Evolutionary conservation across 1,140 invertebrate genomes (phyloP), one percentile per base, ranked within the genome.

Genomic region (Dendroctonus ponderosae): DNA sequence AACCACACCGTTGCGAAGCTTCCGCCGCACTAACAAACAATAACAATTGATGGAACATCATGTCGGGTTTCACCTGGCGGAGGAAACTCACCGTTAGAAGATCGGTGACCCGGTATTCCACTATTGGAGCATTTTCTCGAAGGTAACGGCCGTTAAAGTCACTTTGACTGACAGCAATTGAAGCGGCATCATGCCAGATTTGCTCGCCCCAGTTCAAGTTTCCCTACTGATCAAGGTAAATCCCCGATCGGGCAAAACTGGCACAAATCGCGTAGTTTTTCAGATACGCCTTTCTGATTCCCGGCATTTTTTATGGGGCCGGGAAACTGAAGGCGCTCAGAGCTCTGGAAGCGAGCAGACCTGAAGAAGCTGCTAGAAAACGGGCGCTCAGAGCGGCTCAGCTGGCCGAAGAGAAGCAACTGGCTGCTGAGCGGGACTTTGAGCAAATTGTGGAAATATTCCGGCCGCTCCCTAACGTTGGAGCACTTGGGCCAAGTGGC

Each of bases 21-120:
- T 52, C 50, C 40, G 39, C 59, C 11, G 50, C 39, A 11, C 42
- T 38, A 52, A 50, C 42, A 56, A 65, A 65, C 38, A 65, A 65
- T 46, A 64, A 53, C 56, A 64, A 65, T 42, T 48, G 41, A 42
- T n/a, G 40, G 41, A 42, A 50, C 44, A 56, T 40, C 8, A 58
- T 48, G 49, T 46, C 56, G 40, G 5, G 39, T 40, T 15, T 41
- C 43, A 50, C n/a, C 42, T 65, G 62, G 62, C 58, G 62, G 62
- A 67, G 69, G 71, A 71, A 66, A 54, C 67, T 57, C 66, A 73
- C 71, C 71, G 71, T 73, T 73, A 73, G 37, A 50, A 71, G 71
- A 69, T 66, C 71, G 66, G 67, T 73, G 71, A 73, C 71, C 71
- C 54, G 67, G 51, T 69, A 59, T 51, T 59, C 62, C 39, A 63